Percentiles rank a stretch among this genome's conserved stretches.
Conservation (phyloP, 2,797 vertebrate species). For the Pantherophis alleghaniensis region DNA sequence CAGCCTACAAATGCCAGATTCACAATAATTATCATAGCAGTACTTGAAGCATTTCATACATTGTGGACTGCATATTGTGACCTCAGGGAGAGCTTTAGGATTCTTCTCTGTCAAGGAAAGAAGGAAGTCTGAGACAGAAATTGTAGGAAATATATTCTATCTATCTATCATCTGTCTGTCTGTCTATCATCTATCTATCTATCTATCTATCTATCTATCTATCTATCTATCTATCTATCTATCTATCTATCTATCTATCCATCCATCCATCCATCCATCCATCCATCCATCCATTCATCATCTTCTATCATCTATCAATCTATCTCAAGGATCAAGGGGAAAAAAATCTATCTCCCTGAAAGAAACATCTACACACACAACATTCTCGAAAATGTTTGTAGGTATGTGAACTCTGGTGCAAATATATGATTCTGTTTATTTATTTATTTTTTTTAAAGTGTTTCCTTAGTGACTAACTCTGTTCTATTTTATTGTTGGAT, state of each 20-base stretch:
- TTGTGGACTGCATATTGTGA: background rate
- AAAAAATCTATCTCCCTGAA: background rate
- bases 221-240: background rate
- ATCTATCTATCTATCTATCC: background rate
- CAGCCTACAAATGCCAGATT: background rate
- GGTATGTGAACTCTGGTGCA: background rate
- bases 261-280: too few relatives aligned
- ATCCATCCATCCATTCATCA: too few relatives aligned
- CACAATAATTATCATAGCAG: background rate
- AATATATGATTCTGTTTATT: background rate
- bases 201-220: background rate
- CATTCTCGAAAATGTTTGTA: background rate
- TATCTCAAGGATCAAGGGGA: background rate
- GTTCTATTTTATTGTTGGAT: background rate
- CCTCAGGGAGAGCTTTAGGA: background rate
- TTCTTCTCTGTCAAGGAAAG: background rate
- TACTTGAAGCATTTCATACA: background rate
- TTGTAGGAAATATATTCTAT: background rate
- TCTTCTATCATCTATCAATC: background rate
- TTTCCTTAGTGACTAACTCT: background rate
- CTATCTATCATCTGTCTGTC: background rate
- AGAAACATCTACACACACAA: background rate
- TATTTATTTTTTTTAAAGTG: too few relatives aligned
- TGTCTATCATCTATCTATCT: background rate
- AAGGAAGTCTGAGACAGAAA: background rate